Evolutionary conservation across 2,888 invertebrate species (phyloP).

Genomic region (Tanypteryx hageni): DNA sequence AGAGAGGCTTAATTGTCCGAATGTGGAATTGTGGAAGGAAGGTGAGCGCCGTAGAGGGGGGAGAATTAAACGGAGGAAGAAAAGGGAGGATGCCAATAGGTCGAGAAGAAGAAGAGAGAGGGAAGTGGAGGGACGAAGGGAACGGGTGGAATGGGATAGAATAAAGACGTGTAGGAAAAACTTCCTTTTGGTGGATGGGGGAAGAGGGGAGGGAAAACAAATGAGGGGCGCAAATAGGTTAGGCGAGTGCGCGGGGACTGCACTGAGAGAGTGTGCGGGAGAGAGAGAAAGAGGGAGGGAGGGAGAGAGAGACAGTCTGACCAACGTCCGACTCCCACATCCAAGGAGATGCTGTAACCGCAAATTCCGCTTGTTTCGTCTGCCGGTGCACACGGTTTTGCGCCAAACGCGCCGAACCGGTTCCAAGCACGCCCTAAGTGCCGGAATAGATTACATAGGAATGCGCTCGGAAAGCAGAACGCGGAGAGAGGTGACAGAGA

Average conservation of each 20-base stretch:
- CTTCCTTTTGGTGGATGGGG: not conserved
- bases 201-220: not conserved
- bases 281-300: not conserved
- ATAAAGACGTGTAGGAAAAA: not conserved
- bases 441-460: not conserved
- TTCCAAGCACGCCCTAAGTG: not conserved
- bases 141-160: not conserved
- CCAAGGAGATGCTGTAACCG: not conserved
- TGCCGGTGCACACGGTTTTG: conserved; percentile 30
- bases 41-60: too few relatives aligned
- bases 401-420: conserved; percentile 4
- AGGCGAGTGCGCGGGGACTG: not conserved
- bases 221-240: not conserved
- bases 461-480: not conserved
- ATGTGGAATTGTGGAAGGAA: not conserved
- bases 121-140: too few relatives aligned
- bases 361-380: conserved; percentile 28
- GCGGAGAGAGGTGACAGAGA: not conserved
- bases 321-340: not conserved
- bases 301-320: not conserved
- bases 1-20: conserved; percentile 35
- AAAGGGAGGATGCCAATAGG: not conserved
- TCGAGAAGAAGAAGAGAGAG: not conserved
- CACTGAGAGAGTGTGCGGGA: not conserved
- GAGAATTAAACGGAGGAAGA: too few relatives aligned